Evolutionary conservation across 2,888 invertebrate genomes (phyloP).

Genomic region (Seira musarum): DNA sequence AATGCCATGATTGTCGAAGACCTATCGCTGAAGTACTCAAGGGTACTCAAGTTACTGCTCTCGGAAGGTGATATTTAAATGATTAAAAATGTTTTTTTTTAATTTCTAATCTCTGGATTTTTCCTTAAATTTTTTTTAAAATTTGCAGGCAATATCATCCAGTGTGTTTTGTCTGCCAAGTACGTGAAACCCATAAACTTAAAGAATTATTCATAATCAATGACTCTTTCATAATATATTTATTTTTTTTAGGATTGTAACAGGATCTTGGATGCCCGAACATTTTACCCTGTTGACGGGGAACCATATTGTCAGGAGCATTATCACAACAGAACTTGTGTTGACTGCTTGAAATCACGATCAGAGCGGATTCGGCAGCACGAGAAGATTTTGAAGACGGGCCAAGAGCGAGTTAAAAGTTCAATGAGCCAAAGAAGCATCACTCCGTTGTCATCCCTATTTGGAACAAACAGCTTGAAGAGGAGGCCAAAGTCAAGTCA

Average conservation of each 20-base stretch:
- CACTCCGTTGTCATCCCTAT: conserved; percentile 60
- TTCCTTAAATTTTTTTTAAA: too few relatives aligned
- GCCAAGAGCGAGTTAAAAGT: conserved; percentile 52
- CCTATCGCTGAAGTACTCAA: conserved; percentile 65
- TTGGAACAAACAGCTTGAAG: conserved; percentile 38
- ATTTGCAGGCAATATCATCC: conserved; percentile 63
- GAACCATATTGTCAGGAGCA: conserved; percentile 67
- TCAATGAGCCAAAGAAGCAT: conserved; percentile 57
- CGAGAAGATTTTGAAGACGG: conserved; percentile 70
- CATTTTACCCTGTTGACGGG: conserved; percentile 65
- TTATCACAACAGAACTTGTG: conserved; percentile 66
- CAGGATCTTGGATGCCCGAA: conserved; percentile 61
- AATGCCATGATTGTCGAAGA: conserved; percentile 61
- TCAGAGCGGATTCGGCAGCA: conserved; percentile 52
- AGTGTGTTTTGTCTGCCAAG: conserved; percentile 66
- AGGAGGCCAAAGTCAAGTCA: conserved; percentile 62
- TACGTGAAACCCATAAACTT: conserved; percentile 17
- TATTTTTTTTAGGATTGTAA: conserved; percentile 65
- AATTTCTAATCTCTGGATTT: too few relatives aligned
- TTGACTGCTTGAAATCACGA: conserved; percentile 65
- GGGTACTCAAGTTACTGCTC: conserved; percentile 64
- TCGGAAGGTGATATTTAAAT: conserved; percentile 40
- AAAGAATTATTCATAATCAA: neutral
- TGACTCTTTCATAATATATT: neutral
- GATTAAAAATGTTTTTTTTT: too few relatives aligned